Conservation (phyloP, 1,140 invertebrate species). For the Solenopsis invicta region DNA sequence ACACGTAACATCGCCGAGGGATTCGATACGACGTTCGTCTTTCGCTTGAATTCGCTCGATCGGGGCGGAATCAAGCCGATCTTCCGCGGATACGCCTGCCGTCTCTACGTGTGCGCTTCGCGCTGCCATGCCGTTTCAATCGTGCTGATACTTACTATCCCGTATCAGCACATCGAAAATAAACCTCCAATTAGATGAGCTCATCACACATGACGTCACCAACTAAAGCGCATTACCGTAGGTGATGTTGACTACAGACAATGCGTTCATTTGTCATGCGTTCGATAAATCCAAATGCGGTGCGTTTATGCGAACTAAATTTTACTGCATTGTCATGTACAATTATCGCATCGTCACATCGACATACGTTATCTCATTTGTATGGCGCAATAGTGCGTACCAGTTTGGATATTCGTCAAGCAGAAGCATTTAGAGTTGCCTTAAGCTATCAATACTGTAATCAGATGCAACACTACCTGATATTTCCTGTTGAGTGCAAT, state of each 20-base stretch:
- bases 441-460: conserved; percentile 33
- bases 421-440: conserved; percentile 11
- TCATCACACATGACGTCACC: not conserved
- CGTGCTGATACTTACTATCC: not conserved
- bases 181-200: conserved; percentile 38
- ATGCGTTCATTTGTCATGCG: conserved; percentile 45
- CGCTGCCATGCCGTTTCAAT: not conserved
- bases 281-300: conserved; percentile 48
- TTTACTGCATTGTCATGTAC: conserved; percentile 58
- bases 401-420: conserved; percentile 41
- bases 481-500: not conserved
- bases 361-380: conserved; percentile 39
- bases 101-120: not conserved
- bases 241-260: conserved; percentile 40
- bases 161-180: conserved; percentile 15
- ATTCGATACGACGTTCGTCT: conserved; percentile 38
- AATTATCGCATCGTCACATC: conserved; percentile 46
- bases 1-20: conserved; percentile 60
- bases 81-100: not conserved
- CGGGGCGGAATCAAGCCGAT: conserved; percentile 11
- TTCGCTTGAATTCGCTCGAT: conserved; percentile 28
- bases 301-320: conserved; percentile 54
- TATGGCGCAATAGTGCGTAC: not conserved
- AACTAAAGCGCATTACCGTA: conserved; percentile 40
- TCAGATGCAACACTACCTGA: not conserved